Evolutionary conservation across 2,888 invertebrate species (phyloP), one percentile per base, ranked within the genome.

Genomic region (Holacanthella duospinosa): DNA sequence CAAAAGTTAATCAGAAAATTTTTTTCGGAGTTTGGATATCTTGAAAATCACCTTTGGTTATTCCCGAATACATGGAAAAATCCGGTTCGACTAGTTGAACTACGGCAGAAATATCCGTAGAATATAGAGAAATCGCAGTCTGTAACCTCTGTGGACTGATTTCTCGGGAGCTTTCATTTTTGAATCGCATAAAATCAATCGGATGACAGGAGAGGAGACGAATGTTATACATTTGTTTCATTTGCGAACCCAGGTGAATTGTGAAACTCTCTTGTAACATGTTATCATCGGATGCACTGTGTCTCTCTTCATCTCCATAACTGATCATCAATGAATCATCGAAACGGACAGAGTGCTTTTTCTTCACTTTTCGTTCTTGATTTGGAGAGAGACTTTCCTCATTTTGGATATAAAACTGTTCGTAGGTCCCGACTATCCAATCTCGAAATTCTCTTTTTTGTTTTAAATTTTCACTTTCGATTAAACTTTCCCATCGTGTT

Each of bases 181-280:
- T 69, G 65, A 73, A 73, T 62, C 68, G 60, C n/a, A 71, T 64
- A 60, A 94, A 82, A 75, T 93, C 89, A 73, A 89, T 83, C 19
- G 89, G 84, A 78, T 91, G 86, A 25, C 88, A 87, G 64, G 92
- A 88, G 29, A 95, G 81, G 66, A 99, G 86, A 61, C 97, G 83
- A 67, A 97, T 88, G 78, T 99, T 99, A 78, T 99, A 96, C 83
- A 94, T 97, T 75, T 96, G 95, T 78, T 99, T 99, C 77, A 97
- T 83, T 79, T 99, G 99, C 2, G 95, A 93, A 59, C 97, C 96
- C 68, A 96, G 82, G 80, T 96, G 94, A 75, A 97, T 95, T 25
- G 96, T 97, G 78, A 96, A 97, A 78, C 93, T 94, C 80, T 96
- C 96, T 79, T 95, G 94, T 74, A 92, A 75, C 43, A 77, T 76